A percentile compares a stretch with the other conserved stretches of the same genome.
These are phyloP conservation scores for Amphipoea oculea DNA, from an alignment of 2,888 invertebrate genomes.

Conservation along the genomic window DNA sequence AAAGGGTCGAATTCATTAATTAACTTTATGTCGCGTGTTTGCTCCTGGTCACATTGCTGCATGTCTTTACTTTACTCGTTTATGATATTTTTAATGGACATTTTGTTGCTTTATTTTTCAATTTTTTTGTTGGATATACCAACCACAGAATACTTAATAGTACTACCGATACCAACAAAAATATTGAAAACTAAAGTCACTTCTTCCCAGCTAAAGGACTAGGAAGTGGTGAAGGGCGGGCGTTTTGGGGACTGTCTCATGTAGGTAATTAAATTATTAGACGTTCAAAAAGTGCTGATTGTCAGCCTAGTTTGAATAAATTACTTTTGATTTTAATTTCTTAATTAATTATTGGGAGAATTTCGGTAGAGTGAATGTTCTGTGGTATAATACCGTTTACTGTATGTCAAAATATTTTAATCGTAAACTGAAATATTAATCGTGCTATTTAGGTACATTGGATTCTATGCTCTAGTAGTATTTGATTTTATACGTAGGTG, in stretches of 20 bases:
- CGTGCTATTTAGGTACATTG: background rate
- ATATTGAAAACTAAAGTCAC: too few relatives aligned
- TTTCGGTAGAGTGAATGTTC: background rate
- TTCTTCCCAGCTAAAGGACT: too few relatives aligned
- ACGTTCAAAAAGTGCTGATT: too few relatives aligned
- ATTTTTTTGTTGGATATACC: too few relatives aligned
- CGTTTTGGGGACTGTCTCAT: too few relatives aligned
- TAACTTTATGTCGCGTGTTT: constrained; percentile 40
- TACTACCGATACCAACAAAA: too few relatives aligned
- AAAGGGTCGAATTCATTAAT: constrained; percentile 55
- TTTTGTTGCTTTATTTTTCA: background rate
- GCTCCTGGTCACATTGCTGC: constrained; percentile 15
- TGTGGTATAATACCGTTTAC: background rate
- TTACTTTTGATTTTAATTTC: too few relatives aligned
- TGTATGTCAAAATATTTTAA: background rate
- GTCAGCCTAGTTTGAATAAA: too few relatives aligned
- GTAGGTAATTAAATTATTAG: too few relatives aligned
- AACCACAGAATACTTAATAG: too few relatives aligned
- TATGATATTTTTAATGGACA: constrained; percentile 14
- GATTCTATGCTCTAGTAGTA: background rate
- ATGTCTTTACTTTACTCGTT: constrained; percentile 19
- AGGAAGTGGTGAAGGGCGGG: too few relatives aligned
- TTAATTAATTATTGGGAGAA: too few relatives aligned
- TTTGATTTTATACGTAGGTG: background rate
- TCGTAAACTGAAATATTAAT: background rate